Evolutionary conservation across 2,113 vertebrate species (phyloP), one percentile per base, ranked within the genome.

Genomic region (Ammospiza caudacuta): DNA sequence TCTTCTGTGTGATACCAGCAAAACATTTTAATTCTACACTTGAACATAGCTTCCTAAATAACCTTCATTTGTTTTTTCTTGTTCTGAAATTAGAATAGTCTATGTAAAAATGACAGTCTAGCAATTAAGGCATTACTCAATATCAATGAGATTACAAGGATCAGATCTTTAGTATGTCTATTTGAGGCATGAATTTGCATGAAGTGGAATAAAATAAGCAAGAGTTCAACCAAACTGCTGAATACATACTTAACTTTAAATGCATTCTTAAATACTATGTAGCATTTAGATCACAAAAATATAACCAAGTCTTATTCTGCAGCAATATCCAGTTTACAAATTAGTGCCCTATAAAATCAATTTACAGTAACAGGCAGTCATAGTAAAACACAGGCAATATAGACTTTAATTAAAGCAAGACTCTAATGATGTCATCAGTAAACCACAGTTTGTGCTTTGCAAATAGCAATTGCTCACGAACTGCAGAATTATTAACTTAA

Each of bases 1-100:
- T 91, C 47, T 87, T 91, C 86, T 92, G 39, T 76, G 39, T 49
- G 41, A 92, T 85, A 90, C 54, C 92, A 77, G 75, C 77, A 76
- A 96, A 97, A 90, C 54, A 92, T 70, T 83, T n/a, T 79, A 95
- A 95, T 96, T 93, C 79, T 85, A 78, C 28, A 44, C 66, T 70
- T 64, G 35, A 92, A 72, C 75, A 78, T 5, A 52, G n/a, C 28
- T 39, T 70, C 61, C 83, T 91, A 83, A 80, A 92, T 92, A 87
- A 58, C 72, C 49, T 52, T 19, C 13, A 66, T 64, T 91, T 91
- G 41, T 73, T 94, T 72, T 61, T 49, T 68, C 76, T 81, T 84
- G 54, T 95, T 90, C 72, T 35, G 72, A 82, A 64, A 75, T 89
- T 59, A 55, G 25, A 91, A 80, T 39, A 77, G 46, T 35, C 43